These are phyloP conservation scores for Metridium senile DNA, from an alignment of 92 coral and sea anemone species.

Conservation along the genomic window DNA sequence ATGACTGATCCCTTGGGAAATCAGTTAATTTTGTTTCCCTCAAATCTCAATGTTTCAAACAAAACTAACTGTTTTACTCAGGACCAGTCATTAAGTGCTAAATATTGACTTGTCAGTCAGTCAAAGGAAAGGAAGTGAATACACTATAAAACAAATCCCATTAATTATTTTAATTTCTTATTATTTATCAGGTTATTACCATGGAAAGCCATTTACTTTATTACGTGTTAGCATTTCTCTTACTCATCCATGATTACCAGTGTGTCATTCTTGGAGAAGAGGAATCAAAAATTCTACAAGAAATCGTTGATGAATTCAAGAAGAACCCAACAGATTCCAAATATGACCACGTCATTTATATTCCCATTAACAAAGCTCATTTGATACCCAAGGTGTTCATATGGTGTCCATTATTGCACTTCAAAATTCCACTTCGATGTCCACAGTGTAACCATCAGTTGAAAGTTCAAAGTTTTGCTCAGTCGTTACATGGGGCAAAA, in stretches of 20 bases:
- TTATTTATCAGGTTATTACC: background rate
- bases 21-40: too few relatives aligned
- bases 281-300: conserved; percentile 50
- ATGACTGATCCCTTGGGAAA: too few relatives aligned
- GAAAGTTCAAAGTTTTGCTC: conserved; percentile 51
- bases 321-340: conserved; percentile 64
- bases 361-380: conserved; percentile 54
- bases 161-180: background rate
- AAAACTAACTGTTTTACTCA: too few relatives aligned
- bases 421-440: conserved; percentile 54
- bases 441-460: conserved; percentile 66
- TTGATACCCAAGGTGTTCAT: conserved; percentile 71
- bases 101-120: too few relatives aligned
- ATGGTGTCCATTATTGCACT: conserved; percentile 77
- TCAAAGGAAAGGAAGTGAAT: too few relatives aligned
- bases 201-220: background rate
- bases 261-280: conserved; percentile 66
- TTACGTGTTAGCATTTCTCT: background rate
- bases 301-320: conserved; percentile 56
- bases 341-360: conserved; percentile 62
- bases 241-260: background rate
- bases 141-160: too few relatives aligned
- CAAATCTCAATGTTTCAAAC: too few relatives aligned
- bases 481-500: conserved; percentile 13
- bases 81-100: too few relatives aligned